Percentiles rank a stretch among this genome's conserved stretches.
These are phyloP conservation scores for Enteromius unitaeniatus DNA, from an alignment of 2,797 vertebrate genomes.

Conservation along the genomic window DNA sequence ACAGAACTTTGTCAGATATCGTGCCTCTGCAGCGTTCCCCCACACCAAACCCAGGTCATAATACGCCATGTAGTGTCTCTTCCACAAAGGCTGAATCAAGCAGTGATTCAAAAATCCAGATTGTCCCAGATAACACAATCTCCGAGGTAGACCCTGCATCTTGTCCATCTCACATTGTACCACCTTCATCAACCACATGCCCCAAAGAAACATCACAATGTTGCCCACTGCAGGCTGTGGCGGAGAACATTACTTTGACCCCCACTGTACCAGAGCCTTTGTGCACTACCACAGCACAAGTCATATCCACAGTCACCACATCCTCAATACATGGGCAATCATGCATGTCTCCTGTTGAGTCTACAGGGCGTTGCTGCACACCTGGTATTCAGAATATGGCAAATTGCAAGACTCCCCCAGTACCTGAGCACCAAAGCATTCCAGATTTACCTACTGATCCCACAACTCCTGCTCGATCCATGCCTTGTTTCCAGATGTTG, in stretches of 20 bases:
- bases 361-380: conserved; percentile 8
- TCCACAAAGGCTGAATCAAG: conserved; percentile 10
- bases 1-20: conserved; percentile 14
- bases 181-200: conserved; percentile 16
- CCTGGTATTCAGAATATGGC: not conserved
- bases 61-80: conserved; percentile 1
- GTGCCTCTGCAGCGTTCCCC: not conserved
- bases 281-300: conserved; percentile 22
- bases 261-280: conserved; percentile 5
- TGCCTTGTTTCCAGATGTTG: not conserved
- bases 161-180: conserved; percentile 52
- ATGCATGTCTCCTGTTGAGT: conserved; percentile 16
- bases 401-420: conserved; percentile 29
- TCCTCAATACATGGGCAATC: not conserved
- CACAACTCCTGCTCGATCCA: not conserved
- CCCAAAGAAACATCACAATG: conserved; percentile 31
- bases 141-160: conserved; percentile 60
- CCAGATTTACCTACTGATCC: conserved; percentile 1
- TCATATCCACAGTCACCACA: conserved; percentile 1
- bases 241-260: not conserved
- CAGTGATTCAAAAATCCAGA: conserved; percentile 44
- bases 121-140: conserved; percentile 56
- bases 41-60: conserved; percentile 1
- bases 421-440: not conserved
- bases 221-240: not conserved